These are phyloP conservation scores for Idaea dimidiata DNA, from an alignment of 2,888 invertebrate species.

Conservation along the genomic window DNA sequence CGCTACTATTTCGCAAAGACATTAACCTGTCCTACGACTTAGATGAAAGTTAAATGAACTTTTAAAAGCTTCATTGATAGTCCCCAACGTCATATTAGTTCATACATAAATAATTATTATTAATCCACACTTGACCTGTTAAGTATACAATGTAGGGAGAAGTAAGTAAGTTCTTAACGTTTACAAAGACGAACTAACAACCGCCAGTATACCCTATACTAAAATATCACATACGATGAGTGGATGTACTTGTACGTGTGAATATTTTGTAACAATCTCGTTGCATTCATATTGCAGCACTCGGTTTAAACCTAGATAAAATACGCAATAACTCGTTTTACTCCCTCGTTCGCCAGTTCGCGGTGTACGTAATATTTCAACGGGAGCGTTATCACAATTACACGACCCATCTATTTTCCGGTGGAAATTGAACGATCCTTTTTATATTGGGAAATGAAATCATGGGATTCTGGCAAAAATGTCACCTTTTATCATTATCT, in stretches of 20 bases:
- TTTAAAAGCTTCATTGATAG: background rate
- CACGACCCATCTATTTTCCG: slow-evolving; percentile 46
- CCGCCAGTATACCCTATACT: background rate
- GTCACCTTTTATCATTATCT: background rate
- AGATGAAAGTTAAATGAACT: background rate
- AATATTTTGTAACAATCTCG: background rate
- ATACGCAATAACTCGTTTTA: slow-evolving; percentile 1
- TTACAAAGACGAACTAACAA: background rate
- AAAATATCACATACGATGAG: background rate
- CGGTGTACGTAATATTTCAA: background rate
- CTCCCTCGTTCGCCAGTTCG: background rate
- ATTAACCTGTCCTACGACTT: slow-evolving; percentile 26
- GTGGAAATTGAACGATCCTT: slow-evolving; percentile 42
- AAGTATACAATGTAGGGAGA: background rate
- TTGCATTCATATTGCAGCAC: background rate
- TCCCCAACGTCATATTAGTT: background rate
- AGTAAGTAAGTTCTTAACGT: background rate
- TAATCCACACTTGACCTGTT: background rate
- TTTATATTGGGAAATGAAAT: slow-evolving; percentile 21
- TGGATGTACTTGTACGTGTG: background rate
- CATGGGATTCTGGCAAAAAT: background rate
- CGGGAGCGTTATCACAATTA: slow-evolving; percentile 40
- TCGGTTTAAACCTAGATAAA: background rate
- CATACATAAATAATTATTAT: background rate
- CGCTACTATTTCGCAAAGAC: slow-evolving; percentile 22